phyloP scores from a whole-genome alignment of 2,797 vertebrate species.

The Cossypha heuglini region DNA sequence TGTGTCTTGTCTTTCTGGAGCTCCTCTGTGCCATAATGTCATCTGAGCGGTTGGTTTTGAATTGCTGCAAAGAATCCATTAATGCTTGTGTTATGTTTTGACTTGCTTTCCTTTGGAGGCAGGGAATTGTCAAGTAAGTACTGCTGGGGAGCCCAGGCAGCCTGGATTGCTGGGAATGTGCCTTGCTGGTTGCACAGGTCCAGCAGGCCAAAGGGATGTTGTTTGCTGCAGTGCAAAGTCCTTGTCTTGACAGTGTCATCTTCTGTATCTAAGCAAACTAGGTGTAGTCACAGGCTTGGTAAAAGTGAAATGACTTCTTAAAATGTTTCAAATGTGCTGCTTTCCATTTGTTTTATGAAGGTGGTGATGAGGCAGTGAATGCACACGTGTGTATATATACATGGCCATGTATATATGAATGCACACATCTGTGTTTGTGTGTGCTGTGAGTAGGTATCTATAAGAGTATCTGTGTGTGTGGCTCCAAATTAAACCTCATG shows the following conservation, averaged over 20 bases:
- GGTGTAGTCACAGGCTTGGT: slow-evolving; percentile 33
- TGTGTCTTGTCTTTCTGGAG: slow-evolving; percentile 3
- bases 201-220: background rate
- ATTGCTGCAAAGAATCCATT: slow-evolving; percentile 78
- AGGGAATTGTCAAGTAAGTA: slow-evolving; percentile 98
- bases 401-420: slow-evolving; percentile 65
- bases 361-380: slow-evolving; percentile 17
- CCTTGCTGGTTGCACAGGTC: background rate
- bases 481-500: slow-evolving; percentile 16
- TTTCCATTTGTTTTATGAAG: slow-evolving; percentile 46
- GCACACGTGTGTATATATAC: slow-evolving; percentile 60
- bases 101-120: slow-evolving; percentile 97
- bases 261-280: background rate
- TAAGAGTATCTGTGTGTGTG: slow-evolving; percentile 14
- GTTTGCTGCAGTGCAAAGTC: slow-evolving; percentile 2
- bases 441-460: background rate
- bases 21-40: background rate
- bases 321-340: background rate
- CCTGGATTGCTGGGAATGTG: slow-evolving; percentile 31
- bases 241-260: slow-evolving; percentile 22
- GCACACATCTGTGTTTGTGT: slow-evolving; percentile 49
- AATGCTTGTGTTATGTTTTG: slow-evolving; percentile 92
- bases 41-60: slow-evolving; percentile 24
- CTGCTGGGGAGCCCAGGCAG: slow-evolving; percentile 19
- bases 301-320: background rate